A percentile compares a stretch with the other conserved stretches of the same genome.
phyloP scores from a whole-genome alignment of 2,888 invertebrate genomes.

The Patella pellucida region DNA sequence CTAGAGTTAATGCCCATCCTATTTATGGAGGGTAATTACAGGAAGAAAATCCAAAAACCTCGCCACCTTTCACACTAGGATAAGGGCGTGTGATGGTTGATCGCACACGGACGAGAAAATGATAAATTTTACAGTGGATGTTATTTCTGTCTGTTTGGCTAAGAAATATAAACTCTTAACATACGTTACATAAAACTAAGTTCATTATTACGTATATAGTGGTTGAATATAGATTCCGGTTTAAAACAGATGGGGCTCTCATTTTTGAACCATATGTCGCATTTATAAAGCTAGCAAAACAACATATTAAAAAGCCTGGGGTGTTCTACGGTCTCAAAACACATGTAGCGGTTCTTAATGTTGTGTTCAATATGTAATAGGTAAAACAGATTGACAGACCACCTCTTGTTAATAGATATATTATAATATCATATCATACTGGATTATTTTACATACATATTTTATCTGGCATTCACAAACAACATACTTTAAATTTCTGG shows the following conservation, averaged over 20 bases:
- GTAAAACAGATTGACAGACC: neutral
- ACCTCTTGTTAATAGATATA: conserved; percentile 2
- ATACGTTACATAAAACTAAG: neutral
- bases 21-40: no score
- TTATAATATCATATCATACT: conserved; percentile 8
- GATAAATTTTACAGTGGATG: conserved; percentile 9
- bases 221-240: neutral
- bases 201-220: conserved; percentile 6
- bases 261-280: neutral
- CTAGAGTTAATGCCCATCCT: no score
- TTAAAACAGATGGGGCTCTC: neutral
- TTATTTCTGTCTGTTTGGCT: conserved; percentile 3
- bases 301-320: conserved; percentile 5
- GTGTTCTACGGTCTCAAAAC: conserved; percentile 5
- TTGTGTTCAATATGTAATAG: conserved; percentile 5
- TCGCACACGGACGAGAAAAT: neutral
- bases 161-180: no score
- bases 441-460: conserved; percentile 1
- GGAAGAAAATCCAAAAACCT: no score
- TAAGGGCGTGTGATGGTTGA: no score
- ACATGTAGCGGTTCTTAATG: conserved; percentile 1
- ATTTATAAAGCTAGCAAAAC: neutral
- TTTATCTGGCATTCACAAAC: no score
- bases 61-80: no score
- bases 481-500: no score